Evolutionary conservation across 2,113 vertebrate genomes (phyloP).

Genomic region (Mustelus asterias): DNA sequence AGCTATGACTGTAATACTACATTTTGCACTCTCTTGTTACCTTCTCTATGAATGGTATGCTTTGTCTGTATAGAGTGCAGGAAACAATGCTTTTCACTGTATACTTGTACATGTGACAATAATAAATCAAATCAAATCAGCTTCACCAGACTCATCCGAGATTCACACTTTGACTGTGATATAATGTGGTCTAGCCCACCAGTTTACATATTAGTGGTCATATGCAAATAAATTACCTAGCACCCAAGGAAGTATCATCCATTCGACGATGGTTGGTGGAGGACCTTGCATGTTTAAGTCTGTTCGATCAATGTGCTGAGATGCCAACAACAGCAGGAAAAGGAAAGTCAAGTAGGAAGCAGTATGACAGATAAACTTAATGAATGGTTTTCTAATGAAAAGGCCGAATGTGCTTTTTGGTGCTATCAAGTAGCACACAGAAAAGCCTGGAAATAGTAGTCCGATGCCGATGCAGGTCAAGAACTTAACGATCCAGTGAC

Average conservation of each 20-base stretch:
- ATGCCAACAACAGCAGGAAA: conserved; percentile 86
- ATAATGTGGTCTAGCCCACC: neutral
- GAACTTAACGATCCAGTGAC: conserved; percentile 92
- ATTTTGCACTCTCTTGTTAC: no score
- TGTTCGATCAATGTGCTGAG: conserved; percentile 77
- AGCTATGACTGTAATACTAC: no score
- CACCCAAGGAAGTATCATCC: conserved; percentile 99
- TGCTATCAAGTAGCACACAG: conserved; percentile 81
- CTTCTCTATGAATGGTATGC: no score
- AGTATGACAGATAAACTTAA: conserved; percentile 99
- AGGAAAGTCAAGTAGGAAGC: conserved; percentile 97
- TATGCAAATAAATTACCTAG: conserved; percentile 75
- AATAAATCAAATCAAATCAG: neutral
- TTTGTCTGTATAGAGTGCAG: no score
- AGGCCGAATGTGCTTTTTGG: conserved; percentile 85
- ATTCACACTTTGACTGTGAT: neutral
- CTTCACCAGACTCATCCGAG: neutral
- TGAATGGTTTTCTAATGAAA: conserved; percentile 95
- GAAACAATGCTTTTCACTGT: no score
- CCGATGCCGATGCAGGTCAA: conserved; percentile 85
- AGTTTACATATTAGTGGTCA: neutral
- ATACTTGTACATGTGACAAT: no score
- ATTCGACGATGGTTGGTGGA: conserved; percentile 80
- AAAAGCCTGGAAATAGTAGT: conserved; percentile 85
- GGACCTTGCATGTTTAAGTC: conserved; percentile 73